Base-by-base conservation (phyloP, 2,113 vertebrate species). In the Microcebus jonahi region DNA sequence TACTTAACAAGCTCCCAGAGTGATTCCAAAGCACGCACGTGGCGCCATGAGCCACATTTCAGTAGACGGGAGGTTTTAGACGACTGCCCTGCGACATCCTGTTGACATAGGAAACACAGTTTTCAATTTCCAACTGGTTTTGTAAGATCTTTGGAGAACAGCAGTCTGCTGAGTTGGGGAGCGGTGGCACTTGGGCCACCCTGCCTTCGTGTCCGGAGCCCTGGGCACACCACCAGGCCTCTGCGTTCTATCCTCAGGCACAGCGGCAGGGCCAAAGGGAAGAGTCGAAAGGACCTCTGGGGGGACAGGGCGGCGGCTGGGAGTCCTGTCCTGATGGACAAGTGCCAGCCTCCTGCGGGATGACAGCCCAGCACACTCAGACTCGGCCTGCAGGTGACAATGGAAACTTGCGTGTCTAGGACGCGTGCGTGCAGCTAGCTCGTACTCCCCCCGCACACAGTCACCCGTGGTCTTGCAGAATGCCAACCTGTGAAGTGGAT, bases 351-450 rank as follows among this genome's bases (percentile, higher is more conserved):
- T 15, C 34, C 48, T 6, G 27, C 18, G 65, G 39, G 12, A 27
- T 5, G 10, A 18, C 57, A 48, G n/a, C 6, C 20, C 39, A 1
- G 0, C 18, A 34, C 15, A 21, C 48, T 48, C 17, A 65, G 68
- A 77, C 34, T 39, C 15, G 36, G 8, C 17, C 61, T 45, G 39
- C 20, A 27, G 17, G 12, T 3, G 5, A n/a, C 53, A 2, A 1
- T 39, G 61, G 25, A 31, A 57, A 81, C 25, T 31, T 48, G 23
- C 25, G 4, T 39, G 65, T 75, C 42, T 8, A 57, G 42, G 17
- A 3, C 15, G 1, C 23, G 29, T 55, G 18, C 39, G 10, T 0
- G 6, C 23, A n/a, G 70, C 20, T 50, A 48, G 5, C 10, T 73
- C 48, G n/a, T 50, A n/a, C 57, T 18, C 14, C 14, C n/a, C n/a